Evolutionary conservation across 2,888 invertebrate species (phyloP), one percentile per base, ranked within the genome.

Genomic region (Idaea biselata): DNA sequence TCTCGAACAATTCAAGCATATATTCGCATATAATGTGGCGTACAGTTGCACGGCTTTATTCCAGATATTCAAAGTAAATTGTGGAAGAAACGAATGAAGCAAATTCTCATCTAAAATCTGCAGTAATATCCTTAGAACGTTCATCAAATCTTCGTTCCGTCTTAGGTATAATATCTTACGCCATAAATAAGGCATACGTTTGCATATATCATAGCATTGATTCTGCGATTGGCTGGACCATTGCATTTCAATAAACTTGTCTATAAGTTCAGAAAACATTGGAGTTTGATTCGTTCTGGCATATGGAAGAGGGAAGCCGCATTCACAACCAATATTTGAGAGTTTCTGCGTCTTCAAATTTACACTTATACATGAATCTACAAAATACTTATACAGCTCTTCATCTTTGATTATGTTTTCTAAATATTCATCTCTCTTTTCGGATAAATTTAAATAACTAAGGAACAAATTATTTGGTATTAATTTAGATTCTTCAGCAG

Each of bases 121-220:
- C 58, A 95, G 80, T 57, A 95, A 85, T 73, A 94, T 83, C 68
- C 93, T 89, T 64, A 95, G 72, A 33, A 94, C 82, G 70, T 90
- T 91, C 68, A 93, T 76, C n/a, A 94, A 75, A 66, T 93, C 89
- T 70, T 93, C 91, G 55, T 91, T 89, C 62, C 89, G 78, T 72
- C 91, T 83, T 63, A 93, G 76, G 63, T 91, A 86, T 18, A 95
- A 80, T 69, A 94, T 93, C 70, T 94, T 93, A 62, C 92, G 88
- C 94, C 95, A 95, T 76, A 95, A 87, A 72, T 93, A 94, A 58
- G 95, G 95, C 90, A 95, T 93, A 70, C 86, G 84, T 72, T 91
- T 93, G 68, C 94, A 94, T 55, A 94, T 86, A 70, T 90, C 88
- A 55, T 93, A 89, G 68, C 93, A 93, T 58, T 89, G 87, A 3